Conservation (phyloP, 2,113 vertebrate genomes). For the Lophotis ruficrista region DNA sequence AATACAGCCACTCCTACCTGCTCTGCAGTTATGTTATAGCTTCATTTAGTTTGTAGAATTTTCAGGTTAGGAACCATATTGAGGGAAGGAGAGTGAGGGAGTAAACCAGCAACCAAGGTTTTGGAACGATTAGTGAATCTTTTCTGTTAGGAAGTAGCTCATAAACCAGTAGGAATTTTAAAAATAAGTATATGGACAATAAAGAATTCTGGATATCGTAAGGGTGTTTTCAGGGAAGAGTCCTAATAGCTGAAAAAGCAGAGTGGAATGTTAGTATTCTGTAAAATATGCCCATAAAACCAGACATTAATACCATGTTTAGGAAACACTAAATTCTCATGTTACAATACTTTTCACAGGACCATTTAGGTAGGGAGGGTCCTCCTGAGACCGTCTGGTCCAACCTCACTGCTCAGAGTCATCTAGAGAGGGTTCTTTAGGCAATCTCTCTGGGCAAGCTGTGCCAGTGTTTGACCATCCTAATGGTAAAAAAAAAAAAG, state of each 20-base stretch:
- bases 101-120: neutral
- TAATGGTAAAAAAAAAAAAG: accelerated
- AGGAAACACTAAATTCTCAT: neutral
- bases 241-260: neutral
- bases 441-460: neutral
- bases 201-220: neutral
- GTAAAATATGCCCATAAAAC: neutral
- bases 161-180: neutral
- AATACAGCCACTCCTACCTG: neutral
- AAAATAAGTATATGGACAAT: neutral
- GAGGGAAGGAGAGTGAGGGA: neutral
- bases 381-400: neutral
- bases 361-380: neutral
- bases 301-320: neutral
- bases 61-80: neutral
- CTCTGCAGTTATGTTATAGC: neutral
- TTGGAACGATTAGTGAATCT: neutral
- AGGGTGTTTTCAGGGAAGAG: neutral
- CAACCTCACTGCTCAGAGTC: neutral
- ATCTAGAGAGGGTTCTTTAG: neutral
- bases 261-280: neutral
- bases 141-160: neutral
- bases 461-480: neutral
- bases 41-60: neutral
- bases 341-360: neutral